Evolutionary conservation across 2,113 vertebrate genomes (phyloP), one percentile per base, ranked within the genome.

Genomic region (Pogona vitticeps): DNA sequence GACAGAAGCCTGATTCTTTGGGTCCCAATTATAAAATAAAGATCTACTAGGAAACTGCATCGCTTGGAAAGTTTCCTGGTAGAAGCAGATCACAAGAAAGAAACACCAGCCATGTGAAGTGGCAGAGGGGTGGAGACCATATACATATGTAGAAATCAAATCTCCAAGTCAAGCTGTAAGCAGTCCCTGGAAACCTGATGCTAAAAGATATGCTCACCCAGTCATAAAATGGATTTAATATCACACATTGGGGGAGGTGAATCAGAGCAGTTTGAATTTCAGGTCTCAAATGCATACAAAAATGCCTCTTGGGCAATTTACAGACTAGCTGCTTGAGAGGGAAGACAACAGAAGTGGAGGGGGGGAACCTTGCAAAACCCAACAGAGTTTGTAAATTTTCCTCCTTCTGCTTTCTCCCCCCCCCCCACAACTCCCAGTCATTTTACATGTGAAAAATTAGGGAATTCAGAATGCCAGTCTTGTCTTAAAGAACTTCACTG

Each of bases 231-330:
- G 23, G 67, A 61, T 21, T 31, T 78, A 78, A 72, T 72, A 38
- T 73, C 56, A 76, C 79, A 36, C 40, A 31, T 31, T 72, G 31
- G 6, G 65, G 52, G 56, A 71, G 80, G 56, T 61, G 81, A 52
- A 83, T 72, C 76, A 84, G 63, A 63, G 59, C 68, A 84, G 76
- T 71, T 72, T 83, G 42, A 28, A 84, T 84, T 80, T 65, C 81
- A 73, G 68, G 28, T 63, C 38, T 56, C 23, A 2, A 52, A 56
- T 88, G 77, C 33, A 31, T 38, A 84, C n/a, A 79, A 61, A 82
- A 79, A n/a, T 83, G 56, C n/a, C 31, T 79, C 14, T 72, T 73
- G 21, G 68, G 68, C 56, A 63, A 72, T 88, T 38, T 31, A 7
- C 58, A 79, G 14, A 76, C 3, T 31, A 23, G 31, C 7, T 84